phyloP scores from a whole-genome alignment of 2,113 vertebrate genomes.

The Macquaria ambigua region DNA sequence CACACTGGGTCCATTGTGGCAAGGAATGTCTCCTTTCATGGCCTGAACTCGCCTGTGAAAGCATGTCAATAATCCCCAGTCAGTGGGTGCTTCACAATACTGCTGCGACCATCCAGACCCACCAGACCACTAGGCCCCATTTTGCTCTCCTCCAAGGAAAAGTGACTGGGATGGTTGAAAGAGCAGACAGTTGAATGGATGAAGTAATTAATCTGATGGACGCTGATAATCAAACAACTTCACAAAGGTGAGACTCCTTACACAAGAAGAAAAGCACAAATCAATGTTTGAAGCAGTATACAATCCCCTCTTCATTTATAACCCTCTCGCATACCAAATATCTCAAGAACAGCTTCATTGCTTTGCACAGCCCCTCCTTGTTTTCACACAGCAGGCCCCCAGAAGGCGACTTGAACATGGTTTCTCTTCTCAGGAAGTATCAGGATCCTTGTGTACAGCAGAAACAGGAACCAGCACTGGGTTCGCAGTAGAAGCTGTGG shows the following conservation, averaged over 20 bases:
- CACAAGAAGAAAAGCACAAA: conserved; percentile 29
- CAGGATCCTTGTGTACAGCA: conserved; percentile 42
- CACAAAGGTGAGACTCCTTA: conserved; percentile 45
- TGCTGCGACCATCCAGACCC: conserved; percentile 52
- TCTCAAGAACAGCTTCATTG: conserved; percentile 31
- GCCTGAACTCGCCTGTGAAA: conserved; percentile 83
- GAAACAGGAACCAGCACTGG: conserved; percentile 49
- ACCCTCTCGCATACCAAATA: conserved; percentile 37
- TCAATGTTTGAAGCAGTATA: conserved; percentile 19
- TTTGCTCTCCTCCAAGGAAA: conserved; percentile 70
- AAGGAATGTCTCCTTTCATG: conserved; percentile 89
- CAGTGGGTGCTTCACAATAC: conserved; percentile 79
- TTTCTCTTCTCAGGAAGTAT: conserved; percentile 68
- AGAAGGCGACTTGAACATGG: conserved; percentile 34
- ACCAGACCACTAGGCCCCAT: conserved; percentile 65
- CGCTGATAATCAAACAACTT: conserved; percentile 67
- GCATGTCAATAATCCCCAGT: conserved; percentile 86
- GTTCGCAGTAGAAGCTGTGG: conserved; percentile 58
- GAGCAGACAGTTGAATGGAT: conserved; percentile 56
- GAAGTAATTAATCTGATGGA: conserved; percentile 73
- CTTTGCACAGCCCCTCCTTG: conserved; percentile 30
- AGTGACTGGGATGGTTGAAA: conserved; percentile 48
- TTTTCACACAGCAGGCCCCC: conserved; percentile 46
- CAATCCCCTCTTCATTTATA: conserved; percentile 38
- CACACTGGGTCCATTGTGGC: conserved; percentile 86